Base-by-base conservation (phyloP, 1,140 invertebrate genomes). In the Drosophila watanabei region DNA sequence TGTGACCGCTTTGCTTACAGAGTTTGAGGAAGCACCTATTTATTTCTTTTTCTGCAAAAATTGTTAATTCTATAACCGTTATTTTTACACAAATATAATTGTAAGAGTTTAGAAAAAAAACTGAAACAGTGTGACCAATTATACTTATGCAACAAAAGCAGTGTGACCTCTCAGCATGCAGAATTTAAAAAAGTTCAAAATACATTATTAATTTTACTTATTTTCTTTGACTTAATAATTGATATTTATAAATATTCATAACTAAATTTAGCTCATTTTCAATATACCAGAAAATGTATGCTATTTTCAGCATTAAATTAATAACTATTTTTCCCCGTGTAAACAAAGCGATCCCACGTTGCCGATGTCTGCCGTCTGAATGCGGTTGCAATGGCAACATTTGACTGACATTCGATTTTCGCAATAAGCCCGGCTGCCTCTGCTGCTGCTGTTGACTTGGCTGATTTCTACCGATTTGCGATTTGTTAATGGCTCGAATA, bases 401-500 rank as follows among this genome's bases (percentile, higher is more conserved):
- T 59, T 51, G 54, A 49, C 70, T 51, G 70, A 51, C 62, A 84
- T 65, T 80, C 49, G 48, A 32, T 76, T 57, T 58, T 66, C 52
- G 69, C 39, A 57, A 37, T 32, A 37, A 16, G 30, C 45, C 37
- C 30, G 39, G 11, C 32, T 59, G 37, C 24, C 45, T 24, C 4
- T 46, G 43, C 18, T 48, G 46, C 4, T 49, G 63, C 57, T 83
- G 56, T 58, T 49, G 65, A 72, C 75, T 81, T 83, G 65, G 62
- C 75, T 73, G 80, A 73, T 84, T 85, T 86, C 51, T 78, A 78
- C 52, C 68, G 63, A 89, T 75, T 89, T 81, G 81, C 86, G 66
- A 80, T 88, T 85, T 72, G 81, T 76, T 89, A 88, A 88, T 88
- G 78, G 79, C 79, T 72, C 51, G 59, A 84, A 88, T 88, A 88